Evolutionary conservation across 1,140 invertebrate species (phyloP).

Genomic region (Cydia pomonella): DNA sequence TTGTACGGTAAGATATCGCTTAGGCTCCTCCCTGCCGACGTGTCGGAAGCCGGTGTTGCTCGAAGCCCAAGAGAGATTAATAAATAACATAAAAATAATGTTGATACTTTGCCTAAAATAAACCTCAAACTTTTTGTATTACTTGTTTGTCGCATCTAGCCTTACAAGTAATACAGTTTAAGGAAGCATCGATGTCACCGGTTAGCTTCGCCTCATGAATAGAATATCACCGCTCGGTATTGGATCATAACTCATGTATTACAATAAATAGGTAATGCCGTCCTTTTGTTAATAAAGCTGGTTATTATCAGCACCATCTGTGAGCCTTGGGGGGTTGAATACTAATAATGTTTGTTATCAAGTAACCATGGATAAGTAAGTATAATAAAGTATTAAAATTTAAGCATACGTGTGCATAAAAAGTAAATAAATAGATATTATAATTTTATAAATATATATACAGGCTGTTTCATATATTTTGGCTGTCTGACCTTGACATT

Average conservation of each 20-base stretch:
- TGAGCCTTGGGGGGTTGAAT: background rate
- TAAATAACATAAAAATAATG: background rate
- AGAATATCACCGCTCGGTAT: background rate
- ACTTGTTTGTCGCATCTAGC: no score
- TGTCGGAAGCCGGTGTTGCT: no score
- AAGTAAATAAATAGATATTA: no score
- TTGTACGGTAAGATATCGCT: no score
- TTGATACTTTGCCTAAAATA: background rate
- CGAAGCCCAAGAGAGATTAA: no score
- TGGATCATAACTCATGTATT: background rate
- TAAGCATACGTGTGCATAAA: no score
- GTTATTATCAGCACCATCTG: background rate
- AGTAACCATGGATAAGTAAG: background rate
- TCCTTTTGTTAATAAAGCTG: background rate
- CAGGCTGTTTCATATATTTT: no score
- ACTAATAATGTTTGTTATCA: background rate
- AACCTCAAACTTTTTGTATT: background rate
- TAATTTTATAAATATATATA: no score
- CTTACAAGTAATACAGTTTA: background rate
- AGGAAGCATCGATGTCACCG: background rate
- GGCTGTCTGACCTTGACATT: no score
- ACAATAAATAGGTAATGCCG: slow-evolving; percentile 7
- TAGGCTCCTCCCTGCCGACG: no score
- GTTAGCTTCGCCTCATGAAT: background rate
- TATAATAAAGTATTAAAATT: no score